A percentile compares a stretch with the other conserved stretches of the same genome.
phyloP scores from a whole-genome alignment of 2,888 invertebrate species.

The Caenorhabditis japonica region DNA sequence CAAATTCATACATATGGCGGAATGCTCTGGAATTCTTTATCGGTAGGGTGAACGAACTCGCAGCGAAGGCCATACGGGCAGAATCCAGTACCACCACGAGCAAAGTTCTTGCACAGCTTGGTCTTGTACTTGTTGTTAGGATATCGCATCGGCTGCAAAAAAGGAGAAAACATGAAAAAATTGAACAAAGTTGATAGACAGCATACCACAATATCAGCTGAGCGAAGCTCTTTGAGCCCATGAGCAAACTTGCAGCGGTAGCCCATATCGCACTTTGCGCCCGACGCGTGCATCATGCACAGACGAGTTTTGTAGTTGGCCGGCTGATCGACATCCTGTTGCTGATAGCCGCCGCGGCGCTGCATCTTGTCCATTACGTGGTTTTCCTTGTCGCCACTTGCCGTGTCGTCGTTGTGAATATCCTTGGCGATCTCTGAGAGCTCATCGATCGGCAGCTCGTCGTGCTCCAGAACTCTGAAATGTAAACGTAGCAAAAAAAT shows the following conservation, averaged over 20 bases:
- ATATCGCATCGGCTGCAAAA: slow-evolving; percentile 50
- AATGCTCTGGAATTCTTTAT: slow-evolving; percentile 51
- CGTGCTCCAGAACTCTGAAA: slow-evolving; percentile 43
- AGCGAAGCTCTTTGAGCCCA: slow-evolving; percentile 57
- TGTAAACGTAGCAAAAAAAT: too few species aligned
- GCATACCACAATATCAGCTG: slow-evolving; percentile 43
- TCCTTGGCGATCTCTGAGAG: slow-evolving; percentile 44
- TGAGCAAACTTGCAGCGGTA: slow-evolving; percentile 60
- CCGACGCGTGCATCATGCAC: slow-evolving; percentile 57
- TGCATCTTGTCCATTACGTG: slow-evolving; percentile 11
- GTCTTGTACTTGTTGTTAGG: slow-evolving; percentile 66
- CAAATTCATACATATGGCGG: slow-evolving; percentile 39
- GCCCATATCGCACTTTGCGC: slow-evolving; percentile 59
- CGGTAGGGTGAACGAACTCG: slow-evolving; percentile 64
- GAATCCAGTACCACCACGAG: slow-evolving; percentile 53
- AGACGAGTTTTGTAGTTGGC: slow-evolving; percentile 62
- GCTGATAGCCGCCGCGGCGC: slow-evolving; percentile 28
- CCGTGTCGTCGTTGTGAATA: slow-evolving; percentile 48
- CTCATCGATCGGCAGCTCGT: slow-evolving; percentile 51
- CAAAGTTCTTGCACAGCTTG: slow-evolving; percentile 64
- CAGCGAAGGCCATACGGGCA: slow-evolving; percentile 61
- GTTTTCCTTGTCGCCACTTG: slow-evolving; percentile 51
- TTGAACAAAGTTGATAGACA: too few species aligned
- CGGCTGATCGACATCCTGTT: slow-evolving; percentile 20
- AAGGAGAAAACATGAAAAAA: neutral